Evolutionary conservation across 2,797 vertebrate species (phyloP).

Genomic region (Sebastes baramenuke): DNA sequence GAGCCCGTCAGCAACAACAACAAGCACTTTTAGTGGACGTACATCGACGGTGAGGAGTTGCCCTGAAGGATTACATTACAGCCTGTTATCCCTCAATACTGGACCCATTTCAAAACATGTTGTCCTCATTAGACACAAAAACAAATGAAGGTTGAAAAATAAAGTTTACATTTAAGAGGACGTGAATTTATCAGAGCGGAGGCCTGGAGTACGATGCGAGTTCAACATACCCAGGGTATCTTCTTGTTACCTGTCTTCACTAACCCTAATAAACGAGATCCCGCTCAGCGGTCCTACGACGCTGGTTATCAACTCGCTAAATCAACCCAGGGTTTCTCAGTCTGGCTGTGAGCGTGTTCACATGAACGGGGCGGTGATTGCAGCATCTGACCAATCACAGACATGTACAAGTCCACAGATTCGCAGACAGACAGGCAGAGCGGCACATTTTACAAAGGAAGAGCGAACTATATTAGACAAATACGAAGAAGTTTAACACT

Average conservation of each 20-base stretch:
- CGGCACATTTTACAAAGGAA: too few relatives aligned
- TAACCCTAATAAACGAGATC: too few relatives aligned
- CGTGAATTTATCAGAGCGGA: not conserved
- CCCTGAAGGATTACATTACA: not conserved
- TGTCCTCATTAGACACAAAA: not conserved
- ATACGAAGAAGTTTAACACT: too few relatives aligned
- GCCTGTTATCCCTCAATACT: not conserved
- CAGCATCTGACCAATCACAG: rapidly evolving
- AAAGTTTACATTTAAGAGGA: not conserved
- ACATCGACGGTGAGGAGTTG: not conserved
- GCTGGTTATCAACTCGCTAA: too few relatives aligned
- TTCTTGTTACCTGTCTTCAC: rapidly evolving
- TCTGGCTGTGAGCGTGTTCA: too few relatives aligned
- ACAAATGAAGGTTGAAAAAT: not conserved
- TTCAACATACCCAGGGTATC: too few relatives aligned
- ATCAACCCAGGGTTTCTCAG: rapidly evolving
- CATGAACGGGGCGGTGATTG: too few relatives aligned
- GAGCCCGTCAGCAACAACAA: not conserved
- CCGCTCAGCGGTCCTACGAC: too few relatives aligned
- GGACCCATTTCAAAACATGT: not conserved
- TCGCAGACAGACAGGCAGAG: too few relatives aligned
- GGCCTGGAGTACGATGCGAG: too few relatives aligned
- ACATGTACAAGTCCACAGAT: rapidly evolving
- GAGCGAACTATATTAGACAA: too few relatives aligned
- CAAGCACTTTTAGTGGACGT: not conserved